Base-by-base conservation (phyloP, 2,888 invertebrate genomes). In the Limnephilus lunatus region DNA sequence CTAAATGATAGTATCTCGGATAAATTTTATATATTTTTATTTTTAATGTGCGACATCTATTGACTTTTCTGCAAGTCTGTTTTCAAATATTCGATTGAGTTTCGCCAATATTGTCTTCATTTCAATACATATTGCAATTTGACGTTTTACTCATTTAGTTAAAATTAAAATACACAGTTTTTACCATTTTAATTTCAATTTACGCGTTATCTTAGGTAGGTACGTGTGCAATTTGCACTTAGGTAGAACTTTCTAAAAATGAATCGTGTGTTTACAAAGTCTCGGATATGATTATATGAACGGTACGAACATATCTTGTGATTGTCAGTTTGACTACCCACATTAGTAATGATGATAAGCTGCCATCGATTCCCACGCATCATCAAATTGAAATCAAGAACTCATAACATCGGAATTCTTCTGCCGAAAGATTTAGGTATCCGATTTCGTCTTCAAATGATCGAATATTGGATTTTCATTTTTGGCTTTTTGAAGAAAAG, bases 361-460 rank as follows among this genome's bases (percentile, higher is more conserved):
- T 53, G 19, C 5, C 68, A 25, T 25, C 25, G 68, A 68, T 83
- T 39, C 35, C 32, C 83, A 19, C 82, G 83, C 35, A 83, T 25
- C 83, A 83, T 83, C 83, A 83, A 83, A 83, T 32, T 39, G 83
- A 35, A 83, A 83, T 83, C 83, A 83, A 83, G 83, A 83, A 83
- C 83, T 25, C 83, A 83, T 35, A 35, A 83, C 83, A 35, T 32
- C 19, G 15, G 83, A 32, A 32, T 83, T 35, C 30, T 39, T 83
- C 83, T 9, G 82, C 83, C 19, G 68, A 68, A 68, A 68, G 25
- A 68, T 68, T 68, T 25, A 48, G 15, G 48, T 48, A n/a, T 68
- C 68, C 68, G 25, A 25, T 25, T 9, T 68, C 68, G n/a, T 68
- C 2, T 68, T 68, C 19, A 68, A 68, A 25, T 1, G 9, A 68